phyloP scores from a whole-genome alignment of 1,140 invertebrate genomes.

The Drosophila malerkotliana region DNA sequence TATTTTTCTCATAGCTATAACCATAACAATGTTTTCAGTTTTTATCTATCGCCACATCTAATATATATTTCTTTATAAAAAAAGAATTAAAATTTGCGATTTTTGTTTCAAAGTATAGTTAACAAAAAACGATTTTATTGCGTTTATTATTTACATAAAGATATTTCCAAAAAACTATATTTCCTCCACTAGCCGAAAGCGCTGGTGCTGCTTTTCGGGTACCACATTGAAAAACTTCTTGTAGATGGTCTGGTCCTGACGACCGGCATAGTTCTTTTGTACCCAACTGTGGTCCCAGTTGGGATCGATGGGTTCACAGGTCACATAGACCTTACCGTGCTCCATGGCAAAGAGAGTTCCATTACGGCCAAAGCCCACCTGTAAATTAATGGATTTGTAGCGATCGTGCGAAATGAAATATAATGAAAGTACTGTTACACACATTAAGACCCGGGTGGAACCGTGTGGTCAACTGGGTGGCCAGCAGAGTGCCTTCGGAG shows the following conservation, averaged over 20 bases:
- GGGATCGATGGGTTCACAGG: conserved; percentile 90
- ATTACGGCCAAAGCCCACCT: conserved; percentile 92
- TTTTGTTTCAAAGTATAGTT: too few species aligned
- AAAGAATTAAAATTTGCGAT: too few species aligned
- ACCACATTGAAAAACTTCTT: conserved; percentile 94
- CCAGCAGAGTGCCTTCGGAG: conserved; percentile 87
- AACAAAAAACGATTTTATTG: background rate
- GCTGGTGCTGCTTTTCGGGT: conserved; percentile 88
- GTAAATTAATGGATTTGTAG: background rate
- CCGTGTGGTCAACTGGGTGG: conserved; percentile 87
- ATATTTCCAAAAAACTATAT: conserved; percentile 83
- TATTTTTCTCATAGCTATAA: too few species aligned
- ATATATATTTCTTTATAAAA: too few species aligned
- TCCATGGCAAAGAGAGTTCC: conserved; percentile 90
- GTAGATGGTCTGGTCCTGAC: conserved; percentile 88
- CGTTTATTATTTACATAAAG: background rate
- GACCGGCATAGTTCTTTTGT: conserved; percentile 86
- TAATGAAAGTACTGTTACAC: conserved; percentile 53
- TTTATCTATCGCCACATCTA: too few species aligned
- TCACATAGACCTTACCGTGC: conserved; percentile 89
- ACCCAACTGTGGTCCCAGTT: conserved; percentile 90
- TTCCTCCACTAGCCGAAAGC: conserved; percentile 90
- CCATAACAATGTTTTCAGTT: too few species aligned
- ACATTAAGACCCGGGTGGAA: conserved; percentile 93
- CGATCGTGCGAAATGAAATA: conserved; percentile 1